phyloP scores from a whole-genome alignment of 2,113 vertebrate genomes.

The Tachysurus vachellii region DNA sequence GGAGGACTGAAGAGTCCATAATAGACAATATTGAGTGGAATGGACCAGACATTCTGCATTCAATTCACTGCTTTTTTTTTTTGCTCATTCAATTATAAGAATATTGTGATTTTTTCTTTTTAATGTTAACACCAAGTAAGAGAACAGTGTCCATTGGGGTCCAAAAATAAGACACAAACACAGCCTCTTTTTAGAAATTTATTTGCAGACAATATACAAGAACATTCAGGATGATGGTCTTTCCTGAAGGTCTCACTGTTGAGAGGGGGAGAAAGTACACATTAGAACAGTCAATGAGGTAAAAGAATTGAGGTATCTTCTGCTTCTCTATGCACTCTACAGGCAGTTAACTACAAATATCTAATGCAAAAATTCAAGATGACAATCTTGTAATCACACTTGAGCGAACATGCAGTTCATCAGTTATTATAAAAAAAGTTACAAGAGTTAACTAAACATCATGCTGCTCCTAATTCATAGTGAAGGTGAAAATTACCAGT shows the following conservation, averaged over 20 bases:
- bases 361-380: background rate
- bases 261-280: constrained; percentile 34
- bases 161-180: background rate
- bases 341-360: background rate
- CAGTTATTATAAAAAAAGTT: constrained; percentile 4
- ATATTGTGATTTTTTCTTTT: background rate
- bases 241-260: constrained; percentile 71
- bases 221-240: constrained; percentile 71
- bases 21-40: background rate
- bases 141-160: background rate
- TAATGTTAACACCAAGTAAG: background rate
- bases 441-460: background rate
- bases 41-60: background rate
- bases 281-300: background rate
- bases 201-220: constrained; percentile 77
- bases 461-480: constrained; percentile 51
- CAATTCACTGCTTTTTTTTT: background rate
- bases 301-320: background rate
- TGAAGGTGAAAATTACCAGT: background rate
- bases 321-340: background rate
- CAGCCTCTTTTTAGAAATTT: constrained; percentile 65
- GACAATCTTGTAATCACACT: constrained; percentile 27
- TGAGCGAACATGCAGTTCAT: constrained; percentile 51
- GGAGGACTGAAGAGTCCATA: background rate
- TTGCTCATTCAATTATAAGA: too few relatives aligned